These are phyloP conservation scores for Teleiodes luculella DNA, from an alignment of 2,888 invertebrate species.

Conservation along the genomic window DNA sequence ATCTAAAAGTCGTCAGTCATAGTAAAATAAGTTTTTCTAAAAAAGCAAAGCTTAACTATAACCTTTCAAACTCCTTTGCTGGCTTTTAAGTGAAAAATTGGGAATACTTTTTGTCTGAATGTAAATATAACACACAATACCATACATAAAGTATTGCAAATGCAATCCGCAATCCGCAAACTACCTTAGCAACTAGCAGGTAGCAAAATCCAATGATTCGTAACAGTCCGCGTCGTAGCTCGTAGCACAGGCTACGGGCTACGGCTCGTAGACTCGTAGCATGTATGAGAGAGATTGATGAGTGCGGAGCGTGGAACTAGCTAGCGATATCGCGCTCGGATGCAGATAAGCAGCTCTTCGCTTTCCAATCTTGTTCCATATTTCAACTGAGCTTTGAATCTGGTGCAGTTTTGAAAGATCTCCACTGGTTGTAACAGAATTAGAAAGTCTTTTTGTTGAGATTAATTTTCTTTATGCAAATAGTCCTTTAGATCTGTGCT, in stretches of 20 bases:
- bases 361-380: conserved; percentile 6
- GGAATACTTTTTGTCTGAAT: no score
- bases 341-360: conserved; percentile 7
- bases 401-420: not conserved
- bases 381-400: not conserved
- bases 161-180: no score
- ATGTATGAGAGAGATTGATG: conserved; percentile 7
- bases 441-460: no score
- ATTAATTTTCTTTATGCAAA: no score
- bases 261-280: not conserved
- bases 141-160: no score
- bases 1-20: no score
- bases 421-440: not conserved
- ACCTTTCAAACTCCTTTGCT: no score
- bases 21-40: no score
- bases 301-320: conserved; percentile 1
- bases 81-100: no score
- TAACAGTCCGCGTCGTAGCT: not conserved
- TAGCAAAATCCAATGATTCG: not conserved
- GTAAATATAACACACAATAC: no score
- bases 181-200: not conserved
- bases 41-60: no score
- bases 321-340: conserved; percentile 2
- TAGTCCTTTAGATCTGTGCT: no score
- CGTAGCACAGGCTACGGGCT: not conserved